These are phyloP conservation scores for Drosophila athabasca DNA, from an alignment of 1,140 invertebrate species.

Conservation along the genomic window DNA sequence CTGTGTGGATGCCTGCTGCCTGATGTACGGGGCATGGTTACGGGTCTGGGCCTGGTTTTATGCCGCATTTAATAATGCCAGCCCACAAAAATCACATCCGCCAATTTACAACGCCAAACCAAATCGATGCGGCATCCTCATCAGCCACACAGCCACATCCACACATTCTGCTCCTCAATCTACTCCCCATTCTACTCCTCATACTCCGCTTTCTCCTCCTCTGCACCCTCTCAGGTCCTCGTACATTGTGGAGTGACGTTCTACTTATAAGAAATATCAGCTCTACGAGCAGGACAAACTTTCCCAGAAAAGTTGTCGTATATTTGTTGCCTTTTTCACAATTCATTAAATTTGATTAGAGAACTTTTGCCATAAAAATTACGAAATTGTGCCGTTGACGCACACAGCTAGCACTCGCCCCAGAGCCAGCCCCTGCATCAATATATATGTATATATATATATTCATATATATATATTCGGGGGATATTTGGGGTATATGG, in stretches of 20 bases:
- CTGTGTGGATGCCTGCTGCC: background rate
- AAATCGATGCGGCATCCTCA: constrained; percentile 65
- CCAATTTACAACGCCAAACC: constrained; percentile 75
- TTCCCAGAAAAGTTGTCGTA: constrained; percentile 77
- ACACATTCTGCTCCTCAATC: background rate
- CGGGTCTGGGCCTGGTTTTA: constrained; percentile 50
- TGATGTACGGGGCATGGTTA: too few species aligned
- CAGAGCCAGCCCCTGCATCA: constrained; percentile 29
- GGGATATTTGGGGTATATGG: constrained; percentile 36
- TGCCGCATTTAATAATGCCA: constrained; percentile 80
- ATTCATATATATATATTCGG: too few species aligned
- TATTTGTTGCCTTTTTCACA: constrained; percentile 82
- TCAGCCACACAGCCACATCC: constrained; percentile 1
- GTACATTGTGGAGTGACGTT: constrained; percentile 52
- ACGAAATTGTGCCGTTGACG: constrained; percentile 82
- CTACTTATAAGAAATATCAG: constrained; percentile 80
- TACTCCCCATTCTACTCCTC: too few species aligned
- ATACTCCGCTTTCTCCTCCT: too few species aligned
- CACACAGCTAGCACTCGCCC: constrained; percentile 58
- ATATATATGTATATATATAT: constrained; percentile 6
- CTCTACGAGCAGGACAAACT: constrained; percentile 59
- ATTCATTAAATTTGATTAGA: constrained; percentile 83
- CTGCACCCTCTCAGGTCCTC: too few species aligned
- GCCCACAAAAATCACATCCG: constrained; percentile 80
- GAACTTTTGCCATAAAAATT: constrained; percentile 82